These are phyloP conservation scores for Strigamia maritima DNA, from an alignment of 2,888 invertebrate species.

Conservation along the genomic window DNA sequence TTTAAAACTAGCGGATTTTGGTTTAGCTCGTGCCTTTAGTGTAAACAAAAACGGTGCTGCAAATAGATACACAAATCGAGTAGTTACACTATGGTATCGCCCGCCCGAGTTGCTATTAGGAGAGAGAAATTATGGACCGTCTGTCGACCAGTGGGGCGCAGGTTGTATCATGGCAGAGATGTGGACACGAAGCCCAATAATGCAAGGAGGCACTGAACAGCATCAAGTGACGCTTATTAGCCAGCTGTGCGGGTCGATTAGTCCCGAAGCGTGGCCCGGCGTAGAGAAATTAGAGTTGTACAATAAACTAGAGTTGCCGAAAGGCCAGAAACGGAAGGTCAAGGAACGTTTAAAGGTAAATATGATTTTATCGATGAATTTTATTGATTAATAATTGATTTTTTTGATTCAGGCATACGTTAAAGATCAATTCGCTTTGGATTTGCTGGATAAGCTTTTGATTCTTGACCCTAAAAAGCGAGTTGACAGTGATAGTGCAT, in stretches of 20 bases:
- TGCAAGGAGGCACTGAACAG: constrained; percentile 96
- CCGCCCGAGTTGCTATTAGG: constrained; percentile 69
- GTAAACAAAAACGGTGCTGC: constrained; percentile 78
- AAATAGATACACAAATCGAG: constrained; percentile 91
- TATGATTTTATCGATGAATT: constrained; percentile 5
- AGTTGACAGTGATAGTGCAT: constrained; percentile 81
- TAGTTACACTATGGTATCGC: constrained; percentile 94
- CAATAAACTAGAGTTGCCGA: constrained; percentile 80
- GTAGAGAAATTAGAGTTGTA: constrained; percentile 85
- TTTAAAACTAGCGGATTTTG: constrained; percentile 95
- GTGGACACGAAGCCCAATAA: constrained; percentile 90
- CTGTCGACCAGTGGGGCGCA: constrained; percentile 87
- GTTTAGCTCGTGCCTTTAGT: constrained; percentile 90
- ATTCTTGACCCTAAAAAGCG: constrained; percentile 87
- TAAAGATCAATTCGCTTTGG: constrained; percentile 86
- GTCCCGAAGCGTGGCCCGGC: constrained; percentile 88
- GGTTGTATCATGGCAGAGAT: constrained; percentile 99
- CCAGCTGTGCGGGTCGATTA: constrained; percentile 93
- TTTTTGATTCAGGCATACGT: constrained; percentile 67
- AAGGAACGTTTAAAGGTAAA: constrained; percentile 45
- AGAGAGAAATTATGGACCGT: constrained; percentile 91
- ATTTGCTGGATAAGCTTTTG: constrained; percentile 84
- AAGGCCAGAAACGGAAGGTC: constrained; percentile 71
- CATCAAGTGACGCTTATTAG: constrained; percentile 92
- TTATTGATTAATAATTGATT: constrained; percentile 9